These are phyloP conservation scores for Spongia lamella DNA, from an alignment of 37 sponge, comb jelly and placozoan species.

Conservation along the genomic window DNA sequence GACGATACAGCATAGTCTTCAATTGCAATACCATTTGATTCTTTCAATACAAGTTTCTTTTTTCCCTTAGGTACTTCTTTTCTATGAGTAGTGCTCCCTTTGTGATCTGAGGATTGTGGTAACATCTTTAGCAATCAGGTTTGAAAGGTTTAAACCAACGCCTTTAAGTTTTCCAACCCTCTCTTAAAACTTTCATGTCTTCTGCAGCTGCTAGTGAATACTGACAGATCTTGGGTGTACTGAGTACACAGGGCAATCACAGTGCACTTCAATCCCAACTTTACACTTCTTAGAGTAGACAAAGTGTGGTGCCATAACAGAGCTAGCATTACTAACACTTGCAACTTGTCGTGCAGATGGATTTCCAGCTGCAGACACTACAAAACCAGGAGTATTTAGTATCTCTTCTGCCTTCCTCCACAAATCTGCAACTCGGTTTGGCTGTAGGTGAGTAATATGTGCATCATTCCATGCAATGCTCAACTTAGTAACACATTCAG, in stretches of 20 bases:
- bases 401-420: not conserved
- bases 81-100: not conserved
- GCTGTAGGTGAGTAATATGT: not conserved
- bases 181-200: constrained; percentile 1
- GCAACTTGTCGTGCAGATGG: constrained; percentile 4
- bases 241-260: constrained; percentile 2
- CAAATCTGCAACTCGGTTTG: not conserved
- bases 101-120: not conserved
- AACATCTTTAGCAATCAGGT: not conserved
- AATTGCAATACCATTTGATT: too few relatives aligned
- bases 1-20: too few relatives aligned
- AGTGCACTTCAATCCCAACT: not conserved
- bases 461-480: not conserved
- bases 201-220: constrained; percentile 5
- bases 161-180: not conserved
- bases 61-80: not conserved
- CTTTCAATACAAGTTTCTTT: not conserved
- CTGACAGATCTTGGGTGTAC: constrained; percentile 1
- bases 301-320: not conserved
- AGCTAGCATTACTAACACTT: not conserved
- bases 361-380: constrained; percentile 1
- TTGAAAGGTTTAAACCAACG: not conserved
- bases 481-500: too few relatives aligned
- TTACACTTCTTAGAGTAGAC: not conserved
- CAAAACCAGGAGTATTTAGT: not conserved